Conservation (phyloP, 2,797 vertebrate species). For the Brachyrhaphis roseni region DNA sequence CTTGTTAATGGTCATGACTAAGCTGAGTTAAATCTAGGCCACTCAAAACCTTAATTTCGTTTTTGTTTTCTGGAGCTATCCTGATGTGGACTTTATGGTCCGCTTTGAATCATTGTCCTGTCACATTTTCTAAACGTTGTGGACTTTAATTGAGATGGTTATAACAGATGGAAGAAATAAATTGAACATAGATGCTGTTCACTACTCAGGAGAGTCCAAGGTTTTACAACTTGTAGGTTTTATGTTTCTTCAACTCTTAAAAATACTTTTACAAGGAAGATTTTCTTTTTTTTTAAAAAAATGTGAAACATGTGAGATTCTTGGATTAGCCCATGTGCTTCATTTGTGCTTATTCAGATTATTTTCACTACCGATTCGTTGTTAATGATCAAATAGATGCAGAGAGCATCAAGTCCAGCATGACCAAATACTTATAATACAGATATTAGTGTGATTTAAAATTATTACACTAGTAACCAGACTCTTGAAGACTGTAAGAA, state of each 20-base stretch:
- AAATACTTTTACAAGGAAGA: neutral
- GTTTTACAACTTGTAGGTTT: neutral
- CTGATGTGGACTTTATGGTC: neutral
- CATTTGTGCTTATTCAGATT: neutral
- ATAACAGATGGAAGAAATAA: too few relatives aligned
- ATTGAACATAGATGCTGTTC: neutral
- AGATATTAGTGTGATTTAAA: conserved; percentile 2
- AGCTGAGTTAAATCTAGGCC: neutral
- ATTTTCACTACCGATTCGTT: neutral
- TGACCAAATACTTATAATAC: conserved; percentile 17
- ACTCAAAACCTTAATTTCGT: neutral
- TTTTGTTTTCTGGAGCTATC: neutral
- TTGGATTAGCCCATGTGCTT: neutral
- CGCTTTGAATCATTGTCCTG: too few relatives aligned
- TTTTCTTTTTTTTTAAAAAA: neutral
- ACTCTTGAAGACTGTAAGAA: conserved; percentile 21
- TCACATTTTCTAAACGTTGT: too few relatives aligned
- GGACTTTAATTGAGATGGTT: too few relatives aligned
- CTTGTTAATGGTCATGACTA: neutral
- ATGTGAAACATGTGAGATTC: neutral
- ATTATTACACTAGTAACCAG: conserved; percentile 22
- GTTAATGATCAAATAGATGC: neutral
- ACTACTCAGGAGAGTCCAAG: neutral
- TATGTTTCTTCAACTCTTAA: neutral
- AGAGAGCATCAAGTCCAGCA: neutral